A percentile compares a stretch with the other conserved stretches of the same genome.
Conservation (phyloP, 1,140 invertebrate genomes). For the Rhysida immarginata region DNA sequence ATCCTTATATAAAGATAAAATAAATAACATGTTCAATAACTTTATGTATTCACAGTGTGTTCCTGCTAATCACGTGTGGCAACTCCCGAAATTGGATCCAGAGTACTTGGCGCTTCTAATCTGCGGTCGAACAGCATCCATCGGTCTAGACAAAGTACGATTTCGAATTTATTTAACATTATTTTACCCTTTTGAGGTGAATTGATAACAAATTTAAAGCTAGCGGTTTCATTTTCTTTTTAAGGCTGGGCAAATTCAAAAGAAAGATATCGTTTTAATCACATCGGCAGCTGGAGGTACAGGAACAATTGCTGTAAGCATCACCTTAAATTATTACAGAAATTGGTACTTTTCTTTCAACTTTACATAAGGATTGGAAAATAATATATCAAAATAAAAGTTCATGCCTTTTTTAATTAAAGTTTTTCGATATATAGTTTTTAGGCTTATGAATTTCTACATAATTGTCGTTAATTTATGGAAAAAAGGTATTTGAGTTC, state of each 20-base stretch:
- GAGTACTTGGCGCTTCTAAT: constrained; percentile 27
- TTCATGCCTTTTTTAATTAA: no score
- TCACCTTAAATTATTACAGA: no score
- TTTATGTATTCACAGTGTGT: constrained; percentile 11
- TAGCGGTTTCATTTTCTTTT: neutral
- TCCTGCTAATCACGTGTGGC: constrained; percentile 10
- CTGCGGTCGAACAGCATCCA: constrained; percentile 27
- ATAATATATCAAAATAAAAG: no score
- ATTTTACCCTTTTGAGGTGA: neutral
- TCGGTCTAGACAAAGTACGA: constrained; percentile 26
- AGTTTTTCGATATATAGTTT: no score
- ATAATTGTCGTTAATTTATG: no score
- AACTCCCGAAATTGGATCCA: constrained; percentile 22
- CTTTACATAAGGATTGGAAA: no score
- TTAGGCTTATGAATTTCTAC: no score
- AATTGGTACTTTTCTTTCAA: no score
- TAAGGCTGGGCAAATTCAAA: constrained; percentile 16
- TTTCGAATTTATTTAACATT: neutral
- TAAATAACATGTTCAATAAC: neutral
- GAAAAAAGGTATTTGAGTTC: no score
- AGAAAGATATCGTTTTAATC: constrained; percentile 27
- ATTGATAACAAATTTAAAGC: neutral
- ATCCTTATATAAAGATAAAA: neutral
- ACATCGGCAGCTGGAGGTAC: constrained; percentile 33
- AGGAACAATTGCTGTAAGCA: constrained; percentile 26